Percentiles rank a stretch among this genome's conserved stretches.
Conservation (phyloP, 2,888 invertebrate species). For the Acronicta alni region DNA sequence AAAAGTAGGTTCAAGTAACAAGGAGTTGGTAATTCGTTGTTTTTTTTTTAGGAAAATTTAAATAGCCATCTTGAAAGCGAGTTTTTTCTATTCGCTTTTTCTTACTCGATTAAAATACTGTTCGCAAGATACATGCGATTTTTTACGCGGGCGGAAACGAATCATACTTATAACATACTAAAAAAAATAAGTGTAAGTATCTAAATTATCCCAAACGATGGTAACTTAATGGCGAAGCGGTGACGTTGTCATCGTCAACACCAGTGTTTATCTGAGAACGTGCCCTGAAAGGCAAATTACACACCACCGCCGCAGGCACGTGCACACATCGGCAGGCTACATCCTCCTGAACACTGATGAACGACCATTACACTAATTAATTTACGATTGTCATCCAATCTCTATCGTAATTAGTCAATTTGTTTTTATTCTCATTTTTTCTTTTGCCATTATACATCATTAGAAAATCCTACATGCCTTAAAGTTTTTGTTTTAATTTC, state of each 20-base stretch:
- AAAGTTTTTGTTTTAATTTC: too few relatives aligned
- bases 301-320: conserved; percentile 18
- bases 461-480: too few relatives aligned
- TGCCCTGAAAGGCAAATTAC: conserved; percentile 43
- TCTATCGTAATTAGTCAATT: conserved; percentile 9
- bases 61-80: too few relatives aligned
- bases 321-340: conserved; percentile 18
- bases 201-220: conserved; percentile 10
- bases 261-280: conserved; percentile 48
- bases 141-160: neutral
- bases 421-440: neutral
- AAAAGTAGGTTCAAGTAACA: too few relatives aligned
- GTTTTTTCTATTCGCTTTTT: too few relatives aligned
- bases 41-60: too few relatives aligned
- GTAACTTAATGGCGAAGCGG: conserved; percentile 6
- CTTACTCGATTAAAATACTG: too few relatives aligned
- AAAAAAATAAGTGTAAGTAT: neutral
- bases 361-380: conserved; percentile 25
- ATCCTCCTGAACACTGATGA: conserved; percentile 5
- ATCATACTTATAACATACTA: neutral
- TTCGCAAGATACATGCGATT: too few relatives aligned
- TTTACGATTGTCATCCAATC: conserved; percentile 23
- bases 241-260: conserved; percentile 25
- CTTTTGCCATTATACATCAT: too few relatives aligned
- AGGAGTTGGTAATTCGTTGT: too few relatives aligned